A percentile compares a stretch with the other conserved stretches of the same genome.
Evolutionary conservation across 2,113 vertebrate species (phyloP).

Genomic region (Naja naja): DNA sequence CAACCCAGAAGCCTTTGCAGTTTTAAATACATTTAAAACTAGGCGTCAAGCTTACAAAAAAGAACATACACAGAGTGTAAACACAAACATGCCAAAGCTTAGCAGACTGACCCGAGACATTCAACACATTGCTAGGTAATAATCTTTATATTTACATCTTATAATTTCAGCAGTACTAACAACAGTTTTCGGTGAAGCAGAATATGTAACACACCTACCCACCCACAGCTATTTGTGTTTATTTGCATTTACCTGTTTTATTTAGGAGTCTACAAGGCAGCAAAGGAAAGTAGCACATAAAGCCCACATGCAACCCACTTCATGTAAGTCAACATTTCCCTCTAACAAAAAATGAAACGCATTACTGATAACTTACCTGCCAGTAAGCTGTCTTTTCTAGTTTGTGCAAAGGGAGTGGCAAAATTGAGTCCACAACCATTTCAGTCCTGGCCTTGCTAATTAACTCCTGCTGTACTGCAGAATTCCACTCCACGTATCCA

Average conservation of each 20-base stretch:
- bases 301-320: not conserved
- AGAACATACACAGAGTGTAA: not conserved
- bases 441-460: not conserved
- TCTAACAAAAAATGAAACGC: not conserved
- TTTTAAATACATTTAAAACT: not conserved
- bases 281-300: not conserved
- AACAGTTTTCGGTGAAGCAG: not conserved
- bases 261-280: not conserved
- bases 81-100: not conserved
- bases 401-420: not conserved
- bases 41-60: not conserved
- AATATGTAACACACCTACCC: not conserved
- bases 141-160: not conserved
- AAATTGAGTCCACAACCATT: not conserved
- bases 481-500: not conserved
- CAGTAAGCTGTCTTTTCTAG: not conserved
- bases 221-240: not conserved
- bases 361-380: not conserved
- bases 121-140: not conserved
- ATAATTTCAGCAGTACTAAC: not conserved
- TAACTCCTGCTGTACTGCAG: not conserved
- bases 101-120: not conserved
- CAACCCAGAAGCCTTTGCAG: not conserved
- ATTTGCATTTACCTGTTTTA: not conserved
- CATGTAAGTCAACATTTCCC: not conserved